Evolutionary conservation across 2,888 invertebrate species (phyloP).

Genomic region (Agrotis clavis): DNA sequence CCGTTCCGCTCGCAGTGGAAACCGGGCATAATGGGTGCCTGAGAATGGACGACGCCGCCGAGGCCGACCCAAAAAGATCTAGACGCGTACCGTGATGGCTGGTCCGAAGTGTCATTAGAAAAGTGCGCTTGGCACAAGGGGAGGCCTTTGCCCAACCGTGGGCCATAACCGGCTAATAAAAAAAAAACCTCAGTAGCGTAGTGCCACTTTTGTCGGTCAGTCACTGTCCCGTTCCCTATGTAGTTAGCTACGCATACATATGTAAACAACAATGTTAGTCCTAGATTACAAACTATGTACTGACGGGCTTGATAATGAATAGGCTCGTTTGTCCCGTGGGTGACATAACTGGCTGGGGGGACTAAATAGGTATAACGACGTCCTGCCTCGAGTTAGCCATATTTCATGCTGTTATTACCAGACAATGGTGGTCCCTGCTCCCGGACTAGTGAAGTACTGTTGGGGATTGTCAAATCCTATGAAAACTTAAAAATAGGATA

Average conservation of each 20-base stretch:
- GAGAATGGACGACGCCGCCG: too few relatives aligned
- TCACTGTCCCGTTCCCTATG: neutral
- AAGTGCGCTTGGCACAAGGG: too few relatives aligned
- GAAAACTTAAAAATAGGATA: neutral
- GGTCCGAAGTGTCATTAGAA: too few relatives aligned
- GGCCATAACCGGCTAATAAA: too few relatives aligned
- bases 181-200: too few relatives aligned
- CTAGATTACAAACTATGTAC: slow-evolving; percentile 13
- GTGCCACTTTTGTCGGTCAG: neutral
- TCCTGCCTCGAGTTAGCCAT: slow-evolving; percentile 32
- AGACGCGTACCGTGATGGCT: too few relatives aligned
- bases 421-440: slow-evolving; percentile 12
- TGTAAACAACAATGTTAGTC: slow-evolving; percentile 31
- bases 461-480: neutral
- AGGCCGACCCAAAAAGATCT: too few relatives aligned
- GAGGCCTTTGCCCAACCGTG: too few relatives aligned
- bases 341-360: slow-evolving; percentile 34
- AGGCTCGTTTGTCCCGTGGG: slow-evolving; percentile 39
- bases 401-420: slow-evolving; percentile 24
- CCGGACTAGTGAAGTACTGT: neutral
- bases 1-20: too few relatives aligned
- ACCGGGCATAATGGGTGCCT: too few relatives aligned
- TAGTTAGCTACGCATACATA: neutral
- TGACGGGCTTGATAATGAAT: slow-evolving; percentile 39
- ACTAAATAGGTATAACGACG: slow-evolving; percentile 49